Base-by-base conservation (phyloP, 2,113 vertebrate genomes). In the Capricornis sumatraensis region DNA sequence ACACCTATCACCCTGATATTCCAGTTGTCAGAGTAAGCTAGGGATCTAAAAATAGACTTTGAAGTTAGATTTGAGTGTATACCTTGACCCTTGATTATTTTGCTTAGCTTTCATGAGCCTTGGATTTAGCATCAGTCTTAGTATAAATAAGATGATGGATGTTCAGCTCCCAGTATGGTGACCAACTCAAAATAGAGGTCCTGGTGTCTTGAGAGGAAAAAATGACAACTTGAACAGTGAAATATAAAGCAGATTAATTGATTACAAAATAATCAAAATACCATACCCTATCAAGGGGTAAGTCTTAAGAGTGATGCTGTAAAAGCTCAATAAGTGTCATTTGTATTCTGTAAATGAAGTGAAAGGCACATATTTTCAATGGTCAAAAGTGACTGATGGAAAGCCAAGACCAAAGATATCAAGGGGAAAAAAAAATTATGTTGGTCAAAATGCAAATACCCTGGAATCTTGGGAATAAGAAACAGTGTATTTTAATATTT, bases 391-490 rank as follows among this genome's bases (percentile, higher is more conserved):
- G 27, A 94, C 5, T n/a, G 27, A 36, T 11, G 7, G 23, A 40
- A 96, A 81, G 15, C 4, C 43, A 78, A 53, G 23, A 4, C 33
- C 2, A 15, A 71, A 55, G 6, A 87, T 30, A 43, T 19, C 2
- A 47, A 23, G 25, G 4, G 2, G 2, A 1, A 40, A 33, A 12
- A 19, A 45, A 45, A 10, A 16, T 28, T 86, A 1, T 2, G 3
- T 36, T 58, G 14, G 1, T 40, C 7, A 16, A 85, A 21, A 45
- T 87, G 5, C 21, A 79, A 87, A 60, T 64, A 64, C 4, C 33
- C 3, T 5, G 12, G 14, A 64, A 89, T 50, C 13, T 62, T 53
- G 58, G 30, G 33, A 89, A 53, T 57, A 11, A 5, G 8, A 57
- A 84, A 94, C 2, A 43, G 14, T 40, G 0, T 85, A 30, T 60